These are phyloP conservation scores for Elephas maximus DNA, from an alignment of 2,113 vertebrate genomes.

Conservation along the genomic window DNA sequence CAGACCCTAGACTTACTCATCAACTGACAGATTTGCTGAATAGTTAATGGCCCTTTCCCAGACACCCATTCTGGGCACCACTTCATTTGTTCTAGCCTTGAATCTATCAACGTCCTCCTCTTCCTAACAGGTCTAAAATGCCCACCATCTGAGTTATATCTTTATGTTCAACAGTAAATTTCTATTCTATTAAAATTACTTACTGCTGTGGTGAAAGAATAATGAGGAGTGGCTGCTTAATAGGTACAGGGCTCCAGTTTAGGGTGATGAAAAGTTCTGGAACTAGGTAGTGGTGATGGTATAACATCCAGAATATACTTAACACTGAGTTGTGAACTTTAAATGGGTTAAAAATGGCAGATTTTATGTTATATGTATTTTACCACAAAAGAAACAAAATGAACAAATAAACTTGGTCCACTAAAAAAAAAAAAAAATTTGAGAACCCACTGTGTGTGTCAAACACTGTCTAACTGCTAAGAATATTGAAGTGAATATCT, in stretches of 20 bases:
- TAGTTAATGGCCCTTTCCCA: no score
- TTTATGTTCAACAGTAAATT: not conserved
- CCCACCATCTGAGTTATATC: not conserved
- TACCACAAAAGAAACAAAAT: not conserved
- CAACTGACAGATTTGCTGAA: not conserved
- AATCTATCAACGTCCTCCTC: not conserved
- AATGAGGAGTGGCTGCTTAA: not conserved
- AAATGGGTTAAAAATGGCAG: not conserved
- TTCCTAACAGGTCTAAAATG: not conserved
- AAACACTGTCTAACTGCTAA: not conserved
- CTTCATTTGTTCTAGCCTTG: not conserved
- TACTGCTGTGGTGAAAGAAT: not conserved
- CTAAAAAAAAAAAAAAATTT: not conserved
- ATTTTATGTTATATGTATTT: not conserved
- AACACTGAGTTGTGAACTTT: not conserved
- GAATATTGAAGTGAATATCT: not conserved
- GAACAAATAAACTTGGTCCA: not conserved
- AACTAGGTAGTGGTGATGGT: not conserved
- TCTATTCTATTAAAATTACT: not conserved
- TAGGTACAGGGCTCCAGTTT: not conserved
- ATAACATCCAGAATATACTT: not conserved
- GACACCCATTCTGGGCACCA: rapidly evolving
- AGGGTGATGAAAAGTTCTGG: not conserved
- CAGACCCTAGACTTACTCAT: not conserved
- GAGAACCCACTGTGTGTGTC: not conserved